Evolutionary conservation across 2,888 invertebrate genomes (phyloP).

Genomic region (Cataglyphis rosenhaueri): DNA sequence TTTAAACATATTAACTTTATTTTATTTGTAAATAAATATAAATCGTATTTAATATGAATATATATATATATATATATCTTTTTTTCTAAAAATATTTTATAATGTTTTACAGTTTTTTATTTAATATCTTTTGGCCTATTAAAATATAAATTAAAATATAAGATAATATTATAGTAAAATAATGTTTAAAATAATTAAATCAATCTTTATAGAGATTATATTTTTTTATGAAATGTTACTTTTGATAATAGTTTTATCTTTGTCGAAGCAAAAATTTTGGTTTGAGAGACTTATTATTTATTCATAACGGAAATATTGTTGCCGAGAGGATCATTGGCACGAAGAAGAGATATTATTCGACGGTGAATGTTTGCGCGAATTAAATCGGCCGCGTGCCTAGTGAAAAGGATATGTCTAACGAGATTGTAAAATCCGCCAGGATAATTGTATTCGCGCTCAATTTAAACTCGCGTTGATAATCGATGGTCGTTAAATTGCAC

Average conservation of each 20-base stretch:
- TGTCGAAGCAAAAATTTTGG: conserved; percentile 17
- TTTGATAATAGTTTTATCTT: background rate
- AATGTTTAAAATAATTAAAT: too few relatives aligned
- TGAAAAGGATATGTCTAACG: conserved; percentile 58
- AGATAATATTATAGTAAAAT: background rate
- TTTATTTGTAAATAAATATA: background rate
- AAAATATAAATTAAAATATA: background rate
- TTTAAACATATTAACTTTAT: background rate
- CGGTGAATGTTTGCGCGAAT: conserved; percentile 60
- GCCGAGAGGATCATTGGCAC: conserved; percentile 23
- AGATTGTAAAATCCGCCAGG: conserved; percentile 60
- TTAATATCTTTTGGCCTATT: background rate
- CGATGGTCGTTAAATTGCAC: conserved; percentile 67
- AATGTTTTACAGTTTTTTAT: background rate
- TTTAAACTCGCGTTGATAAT: conserved; percentile 71
- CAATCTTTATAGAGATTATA: background rate
- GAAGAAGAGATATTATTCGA: conserved; percentile 39
- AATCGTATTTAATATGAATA: background rate
- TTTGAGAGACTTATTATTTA: conserved; percentile 31
- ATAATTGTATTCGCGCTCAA: conserved; percentile 64
- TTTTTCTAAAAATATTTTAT: background rate
- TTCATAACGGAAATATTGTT: conserved; percentile 38
- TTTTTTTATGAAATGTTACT: background rate
- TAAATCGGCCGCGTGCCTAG: conserved; percentile 57
- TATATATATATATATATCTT: background rate